Evolutionary conservation across 2,888 invertebrate genomes (phyloP).

Genomic region (Amphipoea lucens): DNA sequence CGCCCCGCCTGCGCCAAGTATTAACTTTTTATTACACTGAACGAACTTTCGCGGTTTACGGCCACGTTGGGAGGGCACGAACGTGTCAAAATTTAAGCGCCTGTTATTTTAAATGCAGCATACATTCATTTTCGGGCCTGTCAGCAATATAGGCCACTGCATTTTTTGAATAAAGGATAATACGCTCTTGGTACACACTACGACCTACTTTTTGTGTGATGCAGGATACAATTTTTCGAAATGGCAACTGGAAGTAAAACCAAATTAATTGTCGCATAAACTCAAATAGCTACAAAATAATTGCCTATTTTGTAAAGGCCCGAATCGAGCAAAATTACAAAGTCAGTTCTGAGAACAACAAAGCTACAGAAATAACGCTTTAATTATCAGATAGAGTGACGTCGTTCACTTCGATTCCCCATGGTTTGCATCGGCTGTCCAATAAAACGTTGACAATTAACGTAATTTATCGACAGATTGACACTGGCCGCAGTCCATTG

Average conservation of each 20-base stretch:
- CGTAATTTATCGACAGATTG: slow-evolving; percentile 79
- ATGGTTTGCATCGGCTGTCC: slow-evolving; percentile 74
- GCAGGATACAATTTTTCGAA: not conserved
- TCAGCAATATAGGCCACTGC: slow-evolving; percentile 56
- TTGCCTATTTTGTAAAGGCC: not conserved
- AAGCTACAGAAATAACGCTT: slow-evolving; percentile 52
- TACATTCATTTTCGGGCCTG: slow-evolving; percentile 59
- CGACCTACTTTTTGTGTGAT: slow-evolving; percentile 6
- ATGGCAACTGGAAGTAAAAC: not conserved
- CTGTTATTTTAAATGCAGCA: slow-evolving; percentile 69
- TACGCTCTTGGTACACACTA: slow-evolving; percentile 1
- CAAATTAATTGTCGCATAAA: slow-evolving; percentile 5
- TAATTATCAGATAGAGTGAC: slow-evolving; percentile 59
- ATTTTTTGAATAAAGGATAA: slow-evolving; percentile 50
- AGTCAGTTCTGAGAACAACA: slow-evolving; percentile 24
- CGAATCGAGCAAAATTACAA: slow-evolving; percentile 29
- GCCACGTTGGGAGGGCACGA: slow-evolving; percentile 77
- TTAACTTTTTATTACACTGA: slow-evolving; percentile 88
- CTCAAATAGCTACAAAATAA: slow-evolving; percentile 18
- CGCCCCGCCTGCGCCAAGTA: slow-evolving; percentile 82
- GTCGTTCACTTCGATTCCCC: slow-evolving; percentile 64
- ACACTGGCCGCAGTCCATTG: slow-evolving; percentile 63
- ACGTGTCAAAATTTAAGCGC: slow-evolving; percentile 77
- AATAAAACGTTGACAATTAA: slow-evolving; percentile 71
- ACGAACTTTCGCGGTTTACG: slow-evolving; percentile 86